Conservation (phyloP, 2,888 invertebrate species). For the Epistrophella euchroma region DNA sequence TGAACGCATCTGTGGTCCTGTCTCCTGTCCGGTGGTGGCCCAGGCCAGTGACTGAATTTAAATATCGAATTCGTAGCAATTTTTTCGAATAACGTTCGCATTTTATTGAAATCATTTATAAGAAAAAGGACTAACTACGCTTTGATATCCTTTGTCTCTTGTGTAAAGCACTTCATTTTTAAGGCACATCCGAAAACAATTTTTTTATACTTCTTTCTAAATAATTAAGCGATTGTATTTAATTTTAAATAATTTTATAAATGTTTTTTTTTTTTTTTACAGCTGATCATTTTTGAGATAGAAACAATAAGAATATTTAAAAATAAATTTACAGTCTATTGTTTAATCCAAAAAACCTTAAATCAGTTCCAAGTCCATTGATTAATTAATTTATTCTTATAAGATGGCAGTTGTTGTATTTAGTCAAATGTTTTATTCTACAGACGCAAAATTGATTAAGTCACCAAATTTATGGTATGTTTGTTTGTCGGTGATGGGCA, state of each 20-base stretch:
- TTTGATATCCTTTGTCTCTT: constrained; percentile 21
- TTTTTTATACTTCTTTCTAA: constrained; percentile 9
- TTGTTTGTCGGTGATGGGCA: constrained; percentile 47
- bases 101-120: constrained; percentile 63
- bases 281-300: not conserved
- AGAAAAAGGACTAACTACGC: constrained; percentile 13
- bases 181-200: constrained; percentile 60
- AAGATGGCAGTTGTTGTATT: constrained; percentile 5
- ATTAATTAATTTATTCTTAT: constrained; percentile 59
- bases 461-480: constrained; percentile 16
- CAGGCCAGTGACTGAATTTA: constrained; percentile 48
- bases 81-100: constrained; percentile 63
- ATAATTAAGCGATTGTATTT: not conserved
- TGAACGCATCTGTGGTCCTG: constrained; percentile 40
- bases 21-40: constrained; percentile 18
- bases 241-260: not conserved
- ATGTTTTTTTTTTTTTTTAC: not conserved
- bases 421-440: not conserved
- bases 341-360: not conserved
- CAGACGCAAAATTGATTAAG: constrained; percentile 47
- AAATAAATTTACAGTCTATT: not conserved
- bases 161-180: constrained; percentile 63
- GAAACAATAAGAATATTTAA: not conserved
- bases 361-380: constrained; percentile 29
- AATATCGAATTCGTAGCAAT: constrained; percentile 47